Conservation (phyloP, 2,888 invertebrate species). For the Melanchra persicariae region DNA sequence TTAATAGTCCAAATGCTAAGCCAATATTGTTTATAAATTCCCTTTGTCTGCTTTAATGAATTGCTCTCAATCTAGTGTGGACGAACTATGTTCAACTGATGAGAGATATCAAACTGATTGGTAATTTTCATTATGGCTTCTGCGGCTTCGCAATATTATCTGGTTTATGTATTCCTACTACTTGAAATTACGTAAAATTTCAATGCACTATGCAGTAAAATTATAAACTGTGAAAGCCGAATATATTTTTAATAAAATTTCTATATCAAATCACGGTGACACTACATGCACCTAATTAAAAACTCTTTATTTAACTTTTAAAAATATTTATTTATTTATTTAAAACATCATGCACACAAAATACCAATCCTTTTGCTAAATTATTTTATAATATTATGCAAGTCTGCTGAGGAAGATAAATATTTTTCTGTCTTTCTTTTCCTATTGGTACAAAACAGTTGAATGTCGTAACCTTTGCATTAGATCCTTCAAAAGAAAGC, state of each 20-base stretch:
- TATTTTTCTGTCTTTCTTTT: no score
- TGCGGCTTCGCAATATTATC: background rate
- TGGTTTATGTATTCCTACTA: background rate
- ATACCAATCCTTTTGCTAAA: no score
- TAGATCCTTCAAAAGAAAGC: slow-evolving; percentile 22
- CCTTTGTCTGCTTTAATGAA: slow-evolving; percentile 1
- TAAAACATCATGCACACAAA: no score
- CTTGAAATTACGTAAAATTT: background rate
- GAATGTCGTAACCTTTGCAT: slow-evolving; percentile 19
- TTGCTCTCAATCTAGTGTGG: slow-evolving; percentile 12
- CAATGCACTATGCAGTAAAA: background rate
- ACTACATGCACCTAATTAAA: background rate
- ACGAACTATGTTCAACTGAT: slow-evolving; percentile 2
- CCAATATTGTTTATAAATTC: slow-evolving; percentile 14
- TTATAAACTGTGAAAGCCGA: background rate
- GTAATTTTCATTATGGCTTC: slow-evolving; percentile 28
- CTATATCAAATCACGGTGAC: background rate
- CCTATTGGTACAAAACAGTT: no score
- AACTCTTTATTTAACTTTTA: no score
- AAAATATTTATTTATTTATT: no score
- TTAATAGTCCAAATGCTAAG: background rate
- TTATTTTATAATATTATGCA: no score
- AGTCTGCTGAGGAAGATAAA: no score
- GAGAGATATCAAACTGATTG: slow-evolving; percentile 42
- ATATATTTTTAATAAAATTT: background rate